Base-by-base conservation (phyloP, 35 echinoderm and acorn worm genomes). In the Antedon bifida region DNA sequence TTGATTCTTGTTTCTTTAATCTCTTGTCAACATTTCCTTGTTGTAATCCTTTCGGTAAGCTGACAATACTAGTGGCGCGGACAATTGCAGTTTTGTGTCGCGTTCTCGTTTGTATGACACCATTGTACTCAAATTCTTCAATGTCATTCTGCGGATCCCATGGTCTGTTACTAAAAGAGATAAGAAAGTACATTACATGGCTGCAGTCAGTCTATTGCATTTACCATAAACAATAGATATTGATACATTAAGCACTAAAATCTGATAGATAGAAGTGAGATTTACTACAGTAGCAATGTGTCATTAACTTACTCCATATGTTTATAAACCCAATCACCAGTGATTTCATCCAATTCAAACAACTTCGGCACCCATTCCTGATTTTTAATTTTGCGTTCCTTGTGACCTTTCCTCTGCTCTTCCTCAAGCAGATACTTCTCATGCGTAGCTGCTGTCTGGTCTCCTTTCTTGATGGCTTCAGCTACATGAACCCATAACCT, bases 111-210 rank as follows among this genome's bases (percentile, higher is more conserved):
- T 90, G 88, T 74, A 99, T 90, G n/a, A 93, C 80, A 26, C 95
- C 95, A 13, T 90, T 84, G 34, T 78, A 36, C 42, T 99, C 91
- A 86, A 90, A 97, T 79, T 97, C 87, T 34, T 97, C 88, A 17
- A 97, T 97, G 79, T 97, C 94, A 81, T 97, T 91, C 0, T 89
- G 83, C 0, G 87, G 75, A 44, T 97, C 94, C 94, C 94, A 97
- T 7, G 94, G 94, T 73, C 94, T 80, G 29, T 82, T 89, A 46
- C 94, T 97, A 74, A 32, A 56, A 83, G 30, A 74, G 10, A 36
- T 21, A 88, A 80, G 73, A 31, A 34, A 3, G 75, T n/a, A n/a
- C n/a, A n/a, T n/a, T n/a, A n/a, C n/a, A n/a, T n/a, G n/a, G n/a
- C n/a, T n/a, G n/a, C n/a, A n/a, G n/a, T n/a, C n/a, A n/a, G n/a